Percentiles rank a stretch among this genome's conserved stretches.
Evolutionary conservation across 2,797 vertebrate species (phyloP).

Genomic region (Lycodopsis pacificus): DNA sequence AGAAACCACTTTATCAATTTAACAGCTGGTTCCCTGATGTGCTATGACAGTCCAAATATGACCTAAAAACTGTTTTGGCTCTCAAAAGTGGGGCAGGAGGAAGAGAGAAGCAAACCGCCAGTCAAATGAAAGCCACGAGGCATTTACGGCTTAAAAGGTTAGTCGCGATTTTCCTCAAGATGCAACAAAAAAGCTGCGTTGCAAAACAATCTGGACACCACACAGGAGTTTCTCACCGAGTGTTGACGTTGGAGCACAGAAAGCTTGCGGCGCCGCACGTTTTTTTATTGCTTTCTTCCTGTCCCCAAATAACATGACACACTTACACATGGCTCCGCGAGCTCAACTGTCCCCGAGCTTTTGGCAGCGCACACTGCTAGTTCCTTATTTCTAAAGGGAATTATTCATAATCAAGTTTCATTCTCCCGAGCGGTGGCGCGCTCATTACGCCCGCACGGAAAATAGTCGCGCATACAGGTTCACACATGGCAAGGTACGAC

Average conservation of each 20-base stretch:
- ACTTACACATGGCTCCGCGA: constrained; percentile 47
- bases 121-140: constrained; percentile 16
- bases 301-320: constrained; percentile 58
- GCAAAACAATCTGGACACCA: constrained; percentile 6
- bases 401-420: constrained; percentile 53
- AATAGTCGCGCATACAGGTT: background rate
- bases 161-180: constrained; percentile 10
- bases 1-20: constrained; percentile 32
- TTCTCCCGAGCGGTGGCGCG: constrained; percentile 16
- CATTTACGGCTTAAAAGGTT: constrained; percentile 21
- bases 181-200: background rate
- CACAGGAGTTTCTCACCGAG: background rate
- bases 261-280: background rate
- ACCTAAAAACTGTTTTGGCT: constrained; percentile 57
- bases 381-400: constrained; percentile 57
- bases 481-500: background rate
- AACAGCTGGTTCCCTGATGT: constrained; percentile 22
- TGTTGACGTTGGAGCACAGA: background rate
- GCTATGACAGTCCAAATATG: constrained; percentile 22
- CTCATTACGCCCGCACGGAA: background rate
- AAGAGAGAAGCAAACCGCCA: constrained; percentile 23
- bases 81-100: constrained; percentile 41
- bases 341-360: constrained; percentile 38
- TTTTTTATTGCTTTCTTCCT: constrained; percentile 3
- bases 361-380: constrained; percentile 7